A percentile compares a stretch with the other conserved stretches of the same genome.
These are phyloP conservation scores for Aphelocoma californica DNA, from an alignment of 2,797 vertebrate species.

Conservation along the genomic window DNA sequence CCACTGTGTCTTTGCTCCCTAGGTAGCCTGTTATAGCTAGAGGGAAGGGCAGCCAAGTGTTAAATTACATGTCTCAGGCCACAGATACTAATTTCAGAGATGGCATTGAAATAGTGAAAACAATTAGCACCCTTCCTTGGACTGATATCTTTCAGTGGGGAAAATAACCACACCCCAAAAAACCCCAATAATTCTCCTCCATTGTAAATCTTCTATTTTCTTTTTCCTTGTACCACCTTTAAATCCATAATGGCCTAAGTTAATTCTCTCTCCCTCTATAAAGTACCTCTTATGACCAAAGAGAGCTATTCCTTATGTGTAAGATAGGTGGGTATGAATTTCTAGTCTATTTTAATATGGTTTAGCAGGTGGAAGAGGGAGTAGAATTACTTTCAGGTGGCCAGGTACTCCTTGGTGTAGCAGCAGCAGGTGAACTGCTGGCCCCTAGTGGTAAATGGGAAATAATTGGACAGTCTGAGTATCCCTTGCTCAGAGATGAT, in stretches of 20 bases:
- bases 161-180: not conserved
- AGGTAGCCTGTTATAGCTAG: not conserved
- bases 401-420: not conserved
- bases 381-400: not conserved
- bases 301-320: not conserved
- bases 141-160: not conserved
- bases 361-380: not conserved
- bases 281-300: not conserved
- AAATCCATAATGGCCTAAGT: not conserved
- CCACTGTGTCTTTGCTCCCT: not conserved
- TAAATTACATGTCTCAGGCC: not conserved
- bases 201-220: not conserved
- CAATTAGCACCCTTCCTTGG: not conserved
- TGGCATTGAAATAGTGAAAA: not conserved
- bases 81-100: not conserved
- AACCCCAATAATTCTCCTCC: accelerated
- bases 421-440: conserved; percentile 13
- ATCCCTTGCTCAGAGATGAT: accelerated
- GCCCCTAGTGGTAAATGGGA: conserved; percentile 33
- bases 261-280: not conserved
- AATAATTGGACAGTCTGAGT: not conserved
- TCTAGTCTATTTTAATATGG: not conserved
- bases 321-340: not conserved
- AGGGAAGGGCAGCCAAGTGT: conserved; percentile 1
- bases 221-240: not conserved